Conservation (phyloP, 64 coral and sea anemone species). For the Astreopora myriophthalma region DNA sequence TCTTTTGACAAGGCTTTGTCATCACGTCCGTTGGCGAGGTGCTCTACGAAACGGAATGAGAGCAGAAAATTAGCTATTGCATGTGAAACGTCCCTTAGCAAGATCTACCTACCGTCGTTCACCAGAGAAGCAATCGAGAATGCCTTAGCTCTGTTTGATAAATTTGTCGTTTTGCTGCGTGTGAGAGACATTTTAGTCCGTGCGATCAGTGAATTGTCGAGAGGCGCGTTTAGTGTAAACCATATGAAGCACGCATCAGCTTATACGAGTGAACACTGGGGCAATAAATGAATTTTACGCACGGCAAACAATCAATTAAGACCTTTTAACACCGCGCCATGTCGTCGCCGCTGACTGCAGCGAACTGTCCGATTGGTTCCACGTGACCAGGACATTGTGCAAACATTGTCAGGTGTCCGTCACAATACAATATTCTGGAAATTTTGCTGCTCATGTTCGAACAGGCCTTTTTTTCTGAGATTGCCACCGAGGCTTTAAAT, state of each 20-base stretch:
- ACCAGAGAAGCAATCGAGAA: constrained; percentile 94
- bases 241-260: constrained; percentile 36
- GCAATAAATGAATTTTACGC: constrained; percentile 93
- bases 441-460: neutral
- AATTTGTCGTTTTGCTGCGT: neutral
- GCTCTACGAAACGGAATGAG: constrained; percentile 47
- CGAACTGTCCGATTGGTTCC: constrained; percentile 32
- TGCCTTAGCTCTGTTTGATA: constrained; percentile 77
- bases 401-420: constrained; percentile 87
- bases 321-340: constrained; percentile 97
- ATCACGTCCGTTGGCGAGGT: constrained; percentile 45
- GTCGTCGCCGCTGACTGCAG: constrained; percentile 77
- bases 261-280: constrained; percentile 62
- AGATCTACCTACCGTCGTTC: constrained; percentile 35
- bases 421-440: constrained; percentile 25
- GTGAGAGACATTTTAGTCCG: neutral
- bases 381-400: constrained; percentile 26
- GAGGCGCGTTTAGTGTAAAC: neutral
- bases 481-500: too few species aligned
- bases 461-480: too few species aligned
- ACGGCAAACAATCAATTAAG: constrained; percentile 98
- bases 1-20: constrained; percentile 55
- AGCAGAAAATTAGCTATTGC: constrained; percentile 26
- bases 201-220: neutral
- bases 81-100: neutral